These are phyloP conservation scores for Bombus confusus DNA, from an alignment of 1,140 invertebrate genomes.

Conservation along the genomic window DNA sequence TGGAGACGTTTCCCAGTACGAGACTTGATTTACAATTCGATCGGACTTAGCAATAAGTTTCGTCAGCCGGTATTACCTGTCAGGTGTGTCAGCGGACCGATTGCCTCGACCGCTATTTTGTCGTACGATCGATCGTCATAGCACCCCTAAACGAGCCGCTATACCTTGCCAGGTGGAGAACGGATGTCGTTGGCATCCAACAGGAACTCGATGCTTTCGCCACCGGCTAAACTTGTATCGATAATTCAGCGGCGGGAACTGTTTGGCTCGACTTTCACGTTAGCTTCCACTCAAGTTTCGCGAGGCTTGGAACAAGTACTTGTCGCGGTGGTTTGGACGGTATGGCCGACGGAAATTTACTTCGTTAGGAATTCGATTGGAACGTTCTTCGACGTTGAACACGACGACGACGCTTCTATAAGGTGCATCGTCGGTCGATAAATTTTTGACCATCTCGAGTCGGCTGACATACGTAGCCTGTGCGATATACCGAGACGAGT, in stretches of 20 bases:
- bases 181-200: conserved; percentile 13
- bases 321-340: background rate
- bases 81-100: conserved; percentile 62
- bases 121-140: conserved; percentile 59
- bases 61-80: conserved; percentile 66
- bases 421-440: background rate
- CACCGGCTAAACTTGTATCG: conserved; percentile 65
- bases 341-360: conserved; percentile 13
- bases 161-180: background rate
- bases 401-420: background rate
- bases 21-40: conserved; percentile 69
- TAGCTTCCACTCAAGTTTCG: conserved; percentile 44
- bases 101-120: conserved; percentile 59
- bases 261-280: conserved; percentile 42
- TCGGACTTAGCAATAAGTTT: conserved; percentile 66
- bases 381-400: background rate
- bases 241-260: conserved; percentile 60
- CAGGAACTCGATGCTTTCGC: conserved; percentile 53
- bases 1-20: conserved; percentile 63
- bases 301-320: conserved; percentile 4
- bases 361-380: conserved; percentile 2
- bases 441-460: background rate
- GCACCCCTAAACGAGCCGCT: conserved; percentile 12
- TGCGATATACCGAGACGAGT: no score
- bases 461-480: no score